A percentile compares a stretch with the other conserved stretches of the same genome.
Conservation (phyloP, 2,113 vertebrate genomes). For the Phocoena phocoena region DNA sequence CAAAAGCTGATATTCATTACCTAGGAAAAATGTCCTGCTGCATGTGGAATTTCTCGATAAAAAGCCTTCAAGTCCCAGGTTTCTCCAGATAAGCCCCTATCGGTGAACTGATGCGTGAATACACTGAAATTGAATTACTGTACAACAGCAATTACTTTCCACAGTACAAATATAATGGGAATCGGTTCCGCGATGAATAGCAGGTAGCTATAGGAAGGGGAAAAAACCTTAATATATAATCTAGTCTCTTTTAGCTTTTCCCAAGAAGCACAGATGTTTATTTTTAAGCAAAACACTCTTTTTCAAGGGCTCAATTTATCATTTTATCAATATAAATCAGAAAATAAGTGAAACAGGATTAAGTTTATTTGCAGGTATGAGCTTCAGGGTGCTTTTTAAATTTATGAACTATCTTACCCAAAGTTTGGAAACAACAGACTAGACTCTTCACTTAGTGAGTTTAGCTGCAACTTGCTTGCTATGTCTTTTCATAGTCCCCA, state of each 20-base stretch:
- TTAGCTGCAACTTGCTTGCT: not conserved
- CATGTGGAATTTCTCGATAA: slow-evolving; percentile 91
- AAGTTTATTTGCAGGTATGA: slow-evolving; percentile 56
- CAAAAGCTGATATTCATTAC: slow-evolving; percentile 83
- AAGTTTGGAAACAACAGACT: slow-evolving; percentile 51
- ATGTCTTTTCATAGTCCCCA: not conserved
- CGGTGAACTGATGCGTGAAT: slow-evolving; percentile 88
- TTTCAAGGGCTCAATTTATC: slow-evolving; percentile 70
- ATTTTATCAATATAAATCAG: slow-evolving; percentile 64
- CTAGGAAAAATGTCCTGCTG: slow-evolving; percentile 81
- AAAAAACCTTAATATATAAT: slow-evolving; percentile 72
- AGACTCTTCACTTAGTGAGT: not conserved
- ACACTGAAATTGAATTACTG: slow-evolving; percentile 93
- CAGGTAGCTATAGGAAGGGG: slow-evolving; percentile 75
- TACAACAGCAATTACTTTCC: slow-evolving; percentile 91
- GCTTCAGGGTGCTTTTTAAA: not conserved
- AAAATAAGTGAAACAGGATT: slow-evolving; percentile 55
- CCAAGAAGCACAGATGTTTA: slow-evolving; percentile 48
- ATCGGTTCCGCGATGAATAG: slow-evolving; percentile 81
- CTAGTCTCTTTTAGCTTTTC: slow-evolving; percentile 72
- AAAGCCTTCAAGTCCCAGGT: slow-evolving; percentile 88
- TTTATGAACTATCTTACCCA: not conserved
- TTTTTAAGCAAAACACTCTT: slow-evolving; percentile 73
- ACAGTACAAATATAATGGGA: slow-evolving; percentile 85
- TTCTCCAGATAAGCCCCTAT: slow-evolving; percentile 88